Evolutionary conservation across 2,797 vertebrate genomes (phyloP).

Genomic region (Takifugu rubripes): DNA sequence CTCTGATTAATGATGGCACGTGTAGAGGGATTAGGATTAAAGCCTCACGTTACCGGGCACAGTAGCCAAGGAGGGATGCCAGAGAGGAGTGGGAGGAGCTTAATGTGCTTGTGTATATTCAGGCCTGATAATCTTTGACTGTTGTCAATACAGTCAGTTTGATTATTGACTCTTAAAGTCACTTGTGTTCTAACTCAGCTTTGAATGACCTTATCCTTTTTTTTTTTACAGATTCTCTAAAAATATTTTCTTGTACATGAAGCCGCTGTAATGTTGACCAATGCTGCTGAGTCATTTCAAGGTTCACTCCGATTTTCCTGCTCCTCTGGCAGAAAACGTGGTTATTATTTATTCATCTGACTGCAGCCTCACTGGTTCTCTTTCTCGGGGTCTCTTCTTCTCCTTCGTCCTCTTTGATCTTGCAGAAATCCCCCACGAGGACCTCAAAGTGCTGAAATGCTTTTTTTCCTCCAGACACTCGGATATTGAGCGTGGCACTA

Average conservation of each 20-base stretch:
- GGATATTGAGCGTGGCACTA: conserved; percentile 30
- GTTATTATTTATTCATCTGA: conserved; percentile 6
- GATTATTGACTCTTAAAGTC: too few species aligned
- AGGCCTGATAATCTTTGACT: too few species aligned
- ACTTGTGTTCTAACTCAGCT: too few species aligned
- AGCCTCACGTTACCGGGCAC: conserved; percentile 47
- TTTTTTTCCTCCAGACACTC: conserved; percentile 16
- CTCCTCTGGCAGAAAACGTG: conserved; percentile 36
- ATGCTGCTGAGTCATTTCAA: conserved; percentile 55
- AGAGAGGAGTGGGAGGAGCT: conserved; percentile 7
- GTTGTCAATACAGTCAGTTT: too few species aligned
- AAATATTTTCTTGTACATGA: neutral
- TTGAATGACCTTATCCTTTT: too few species aligned
- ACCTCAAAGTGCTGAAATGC: conserved; percentile 9
- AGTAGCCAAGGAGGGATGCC: conserved; percentile 23
- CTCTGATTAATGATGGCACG: conserved; percentile 43
- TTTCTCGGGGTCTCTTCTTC: neutral
- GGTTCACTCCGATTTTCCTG: conserved; percentile 58
- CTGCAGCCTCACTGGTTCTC: neutral
- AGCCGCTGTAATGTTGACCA: conserved; percentile 47
- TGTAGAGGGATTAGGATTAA: conserved; percentile 68
- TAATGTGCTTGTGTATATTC: neutral
- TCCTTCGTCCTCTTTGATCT: conserved; percentile 36
- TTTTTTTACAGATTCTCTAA: conserved; percentile 12
- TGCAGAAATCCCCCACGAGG: conserved; percentile 11